Evolutionary conservation across 2,888 invertebrate genomes (phyloP).

Genomic region (Cremastinae sp.): DNA sequence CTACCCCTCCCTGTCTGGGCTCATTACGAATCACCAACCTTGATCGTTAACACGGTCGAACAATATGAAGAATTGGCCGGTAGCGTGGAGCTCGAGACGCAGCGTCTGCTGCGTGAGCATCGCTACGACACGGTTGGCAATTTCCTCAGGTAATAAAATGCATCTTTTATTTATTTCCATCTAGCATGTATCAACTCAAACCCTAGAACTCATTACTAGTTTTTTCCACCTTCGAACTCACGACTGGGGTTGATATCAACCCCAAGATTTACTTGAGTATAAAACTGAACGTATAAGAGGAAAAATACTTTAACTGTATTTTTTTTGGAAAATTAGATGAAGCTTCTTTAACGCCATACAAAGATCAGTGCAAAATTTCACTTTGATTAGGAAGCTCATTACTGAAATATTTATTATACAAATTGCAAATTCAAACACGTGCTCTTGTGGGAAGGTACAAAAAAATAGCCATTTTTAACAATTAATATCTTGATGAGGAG

Average conservation of each 20-base stretch:
- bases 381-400: too few species aligned
- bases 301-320: slow-evolving; percentile 1
- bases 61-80: slow-evolving; percentile 91
- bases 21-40: slow-evolving; percentile 81
- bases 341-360: too few species aligned
- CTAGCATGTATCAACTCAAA: neutral
- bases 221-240: too few species aligned
- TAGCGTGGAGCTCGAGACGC: slow-evolving; percentile 89
- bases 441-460: too few species aligned
- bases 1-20: slow-evolving; percentile 90
- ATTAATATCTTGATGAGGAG: too few species aligned
- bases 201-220: neutral
- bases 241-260: too few species aligned
- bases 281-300: neutral
- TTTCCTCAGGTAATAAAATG: slow-evolving; percentile 84
- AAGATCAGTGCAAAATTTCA: too few species aligned
- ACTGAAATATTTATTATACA: too few species aligned
- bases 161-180: neutral
- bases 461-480: too few species aligned
- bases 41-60: slow-evolving; percentile 82
- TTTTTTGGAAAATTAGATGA: too few species aligned
- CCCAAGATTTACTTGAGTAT: too few species aligned
- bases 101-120: slow-evolving; percentile 90
- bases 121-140: slow-evolving; percentile 95
- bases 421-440: too few species aligned